Evolutionary conservation across 2,888 invertebrate genomes (phyloP), one percentile per base, ranked within the genome.

Genomic region (Sesamia inferens): DNA sequence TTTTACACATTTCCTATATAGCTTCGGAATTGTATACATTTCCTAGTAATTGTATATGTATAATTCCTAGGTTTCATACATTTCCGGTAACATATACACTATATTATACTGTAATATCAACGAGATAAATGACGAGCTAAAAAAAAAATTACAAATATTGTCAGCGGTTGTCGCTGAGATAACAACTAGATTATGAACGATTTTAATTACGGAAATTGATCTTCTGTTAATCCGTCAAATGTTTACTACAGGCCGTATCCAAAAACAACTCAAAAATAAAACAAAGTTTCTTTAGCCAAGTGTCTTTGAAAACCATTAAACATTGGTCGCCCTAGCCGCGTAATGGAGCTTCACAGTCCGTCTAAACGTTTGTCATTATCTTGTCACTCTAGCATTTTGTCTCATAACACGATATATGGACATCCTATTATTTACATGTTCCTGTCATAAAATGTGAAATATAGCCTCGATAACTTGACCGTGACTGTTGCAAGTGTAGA

Each of bases 351-450:
- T 71, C 51, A 51, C 59, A 61, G 54, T 74, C 59, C 59, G 42
- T 69, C 54, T 83, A 72, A 84, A 72, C 68, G 81, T 74, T 77
- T 62, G 57, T 75, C 61, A 84, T 80, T 82, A 85, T 76, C 58
- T 78, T 82, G 78, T 73, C 85, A 76, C 64, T 68, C 6, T 39
- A 74, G 54, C 64, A 77, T 69, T 84, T 75, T 73, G 70, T 81
- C 81, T 73, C 68, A 58, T 66, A 64, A 14, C 61, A 70, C 66
- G 42, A 61, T 77, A 62, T 71, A 72, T 51, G 47, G 51, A 47
- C 68, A 78, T 64, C 70, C 82, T 84, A 82, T 79, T 71, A 85
- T 83, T 84, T 76, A 75, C 73, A 74, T 75, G 58, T 70, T 71
- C 54, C 39, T 70, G 71, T 68, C 47, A 55, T 78, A 75, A 73